A percentile compares a stretch with the other conserved stretches of the same genome.
Conservation (phyloP, 1,140 invertebrate species). For the Asobara japonica region DNA sequence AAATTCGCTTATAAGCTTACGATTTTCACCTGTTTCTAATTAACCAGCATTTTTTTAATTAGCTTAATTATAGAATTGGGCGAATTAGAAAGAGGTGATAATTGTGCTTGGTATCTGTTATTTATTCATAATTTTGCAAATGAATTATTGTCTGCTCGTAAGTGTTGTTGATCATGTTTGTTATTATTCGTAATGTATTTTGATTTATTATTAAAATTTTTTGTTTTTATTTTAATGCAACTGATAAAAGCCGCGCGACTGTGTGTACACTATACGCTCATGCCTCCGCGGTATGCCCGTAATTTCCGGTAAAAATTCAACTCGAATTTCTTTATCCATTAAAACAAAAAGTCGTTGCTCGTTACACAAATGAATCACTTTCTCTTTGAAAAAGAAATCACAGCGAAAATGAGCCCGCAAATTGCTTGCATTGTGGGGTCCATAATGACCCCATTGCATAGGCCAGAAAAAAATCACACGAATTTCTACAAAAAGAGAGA, state of each 20-base stretch:
- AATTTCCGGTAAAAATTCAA: not conserved
- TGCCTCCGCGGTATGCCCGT: not conserved
- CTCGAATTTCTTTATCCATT: not conserved
- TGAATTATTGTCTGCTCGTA: not conserved
- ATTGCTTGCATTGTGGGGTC: not conserved
- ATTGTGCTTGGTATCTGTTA: not conserved
- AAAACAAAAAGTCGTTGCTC: not conserved
- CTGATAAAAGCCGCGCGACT: not conserved
- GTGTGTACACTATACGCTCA: not conserved
- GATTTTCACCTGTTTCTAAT: not conserved
- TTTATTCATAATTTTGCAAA: not conserved
- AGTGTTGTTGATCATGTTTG: not conserved
- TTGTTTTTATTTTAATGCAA: too few relatives aligned
- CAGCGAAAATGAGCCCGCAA: not conserved
- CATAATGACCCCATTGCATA: not conserved
- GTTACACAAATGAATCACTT: not conserved
- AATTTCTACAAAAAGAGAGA: not conserved
- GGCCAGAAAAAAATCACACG: not conserved
- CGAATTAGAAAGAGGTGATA: not conserved
- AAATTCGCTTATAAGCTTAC: not conserved
- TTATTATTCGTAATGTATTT: not conserved
- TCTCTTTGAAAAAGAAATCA: not conserved
- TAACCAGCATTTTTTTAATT: not conserved
- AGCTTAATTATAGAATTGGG: not conserved
- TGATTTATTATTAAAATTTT: too few relatives aligned